Percentiles rank a stretch among this genome's conserved stretches.
Conservation (phyloP, 2,797 vertebrate species). For the Galago senegalensis region DNA sequence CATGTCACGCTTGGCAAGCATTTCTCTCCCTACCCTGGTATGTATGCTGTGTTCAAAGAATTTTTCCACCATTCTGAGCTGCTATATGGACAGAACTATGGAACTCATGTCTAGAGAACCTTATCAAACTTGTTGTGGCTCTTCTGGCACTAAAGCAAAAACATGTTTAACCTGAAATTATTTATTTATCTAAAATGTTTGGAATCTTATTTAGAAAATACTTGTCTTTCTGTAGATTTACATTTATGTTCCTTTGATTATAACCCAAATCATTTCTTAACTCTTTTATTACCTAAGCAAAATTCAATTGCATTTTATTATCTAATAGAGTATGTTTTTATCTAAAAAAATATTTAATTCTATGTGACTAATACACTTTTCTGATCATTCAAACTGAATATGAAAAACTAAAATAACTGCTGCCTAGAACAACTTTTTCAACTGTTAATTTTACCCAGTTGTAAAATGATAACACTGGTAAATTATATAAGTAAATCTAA, state of each 20-base stretch:
- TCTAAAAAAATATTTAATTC: conserved; percentile 61
- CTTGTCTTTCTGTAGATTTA: conserved; percentile 59
- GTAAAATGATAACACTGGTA: not conserved
- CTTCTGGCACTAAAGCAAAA: conserved; percentile 63
- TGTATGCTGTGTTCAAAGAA: not conserved
- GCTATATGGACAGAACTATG: not conserved
- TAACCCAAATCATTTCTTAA: conserved; percentile 54
- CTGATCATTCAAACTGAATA: not conserved
- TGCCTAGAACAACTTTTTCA: not conserved
- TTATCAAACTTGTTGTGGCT: conserved; percentile 46
- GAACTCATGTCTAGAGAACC: not conserved
- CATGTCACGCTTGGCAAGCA: rapidly evolving
- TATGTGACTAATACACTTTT: conserved; percentile 23
- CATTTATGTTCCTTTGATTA: conserved; percentile 9
- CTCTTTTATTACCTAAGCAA: conserved; percentile 49
- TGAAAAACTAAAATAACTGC: not conserved
- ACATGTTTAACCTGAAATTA: conserved; percentile 49
- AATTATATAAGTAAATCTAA: conserved; percentile 34
- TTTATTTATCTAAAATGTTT: conserved; percentile 59
- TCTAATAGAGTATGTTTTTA: conserved; percentile 63
- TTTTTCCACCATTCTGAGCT: not conserved
- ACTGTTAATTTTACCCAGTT: not conserved
- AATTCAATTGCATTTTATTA: conserved; percentile 13
- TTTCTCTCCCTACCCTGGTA: not conserved
- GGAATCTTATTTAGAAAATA: conserved; percentile 61